These are phyloP conservation scores for Neostethus bicornis DNA, from an alignment of 2,797 vertebrate species.

Conservation along the genomic window DNA sequence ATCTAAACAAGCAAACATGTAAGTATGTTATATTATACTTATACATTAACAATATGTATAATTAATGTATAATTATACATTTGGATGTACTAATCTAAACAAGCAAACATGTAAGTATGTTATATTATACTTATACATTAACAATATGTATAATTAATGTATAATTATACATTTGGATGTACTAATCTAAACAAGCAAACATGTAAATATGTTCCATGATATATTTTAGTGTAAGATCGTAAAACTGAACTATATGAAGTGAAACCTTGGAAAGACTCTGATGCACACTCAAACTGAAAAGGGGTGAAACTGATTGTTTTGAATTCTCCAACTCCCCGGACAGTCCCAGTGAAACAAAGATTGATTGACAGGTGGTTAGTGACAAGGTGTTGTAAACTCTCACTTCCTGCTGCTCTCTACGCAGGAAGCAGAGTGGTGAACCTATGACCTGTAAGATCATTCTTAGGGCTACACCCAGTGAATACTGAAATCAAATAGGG, in stretches of 20 bases:
- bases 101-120: too few species aligned
- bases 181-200: constrained; percentile 7
- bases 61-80: too few species aligned
- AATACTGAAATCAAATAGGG: constrained; percentile 3
- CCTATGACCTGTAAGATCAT: constrained; percentile 63
- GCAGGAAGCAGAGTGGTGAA: constrained; percentile 72
- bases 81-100: too few species aligned
- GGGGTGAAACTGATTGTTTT: constrained; percentile 47
- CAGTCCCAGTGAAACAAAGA: constrained; percentile 44
- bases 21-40: too few species aligned
- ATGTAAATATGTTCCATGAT: too few species aligned
- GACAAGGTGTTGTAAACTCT: constrained; percentile 74
- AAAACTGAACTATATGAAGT: constrained; percentile 61
- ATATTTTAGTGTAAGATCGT: constrained; percentile 12
- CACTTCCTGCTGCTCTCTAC: constrained; percentile 66
- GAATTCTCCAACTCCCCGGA: constrained; percentile 68
- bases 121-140: too few species aligned
- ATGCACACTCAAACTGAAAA: constrained; percentile 25
- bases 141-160: too few species aligned
- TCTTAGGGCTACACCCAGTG: constrained; percentile 26
- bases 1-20: too few species aligned
- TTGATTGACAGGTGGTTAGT: constrained; percentile 78
- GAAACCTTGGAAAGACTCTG: too few species aligned
- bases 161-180: neutral
- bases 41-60: too few species aligned